Conservation (phyloP, 2,888 invertebrate species). For the Leucozona laternaria region DNA sequence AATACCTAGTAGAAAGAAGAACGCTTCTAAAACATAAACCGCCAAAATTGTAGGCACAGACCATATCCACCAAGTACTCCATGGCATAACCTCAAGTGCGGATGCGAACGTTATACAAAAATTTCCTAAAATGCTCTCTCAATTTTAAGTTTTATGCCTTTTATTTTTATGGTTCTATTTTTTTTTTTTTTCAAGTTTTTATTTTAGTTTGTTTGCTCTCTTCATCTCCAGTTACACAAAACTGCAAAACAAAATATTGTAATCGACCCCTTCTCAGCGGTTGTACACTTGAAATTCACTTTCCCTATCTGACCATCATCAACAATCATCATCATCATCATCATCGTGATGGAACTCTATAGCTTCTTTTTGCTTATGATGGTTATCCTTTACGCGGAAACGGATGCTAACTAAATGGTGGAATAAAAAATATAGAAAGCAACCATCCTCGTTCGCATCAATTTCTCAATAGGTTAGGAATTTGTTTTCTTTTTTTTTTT, state of each 20-base stretch:
- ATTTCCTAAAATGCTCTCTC: slow-evolving; percentile 74
- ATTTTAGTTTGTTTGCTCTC: slow-evolving; percentile 59
- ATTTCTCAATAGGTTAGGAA: slow-evolving; percentile 8
- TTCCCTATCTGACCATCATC: slow-evolving; percentile 59
- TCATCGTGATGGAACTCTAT: slow-evolving; percentile 1
- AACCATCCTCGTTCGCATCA: neutral
- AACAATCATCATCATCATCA: neutral
- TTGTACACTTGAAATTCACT: slow-evolving; percentile 68
- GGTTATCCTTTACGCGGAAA: slow-evolving; percentile 15
- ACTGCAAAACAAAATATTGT: slow-evolving; percentile 70
- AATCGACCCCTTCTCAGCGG: slow-evolving; percentile 62
- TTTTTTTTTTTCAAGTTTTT: neutral
- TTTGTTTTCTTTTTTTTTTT: neutral
- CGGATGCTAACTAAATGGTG: slow-evolving; percentile 14
- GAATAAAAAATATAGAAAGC: slow-evolving; percentile 11
- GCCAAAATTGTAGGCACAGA: slow-evolving; percentile 52
- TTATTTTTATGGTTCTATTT: slow-evolving; percentile 28
- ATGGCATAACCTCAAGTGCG: slow-evolving; percentile 60
- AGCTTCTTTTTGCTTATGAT: neutral
- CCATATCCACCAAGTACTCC: slow-evolving; percentile 44
- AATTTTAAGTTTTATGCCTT: slow-evolving; percentile 70
- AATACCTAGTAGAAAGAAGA: neutral
- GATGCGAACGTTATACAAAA: slow-evolving; percentile 66
- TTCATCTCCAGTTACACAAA: slow-evolving; percentile 68
- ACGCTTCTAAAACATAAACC: slow-evolving; percentile 37